Evolutionary conservation across 2,113 vertebrate genomes (phyloP).

Genomic region (human): GRCh38 chr18:59481501-59482000

Average conservation of each 20-base stretch:
- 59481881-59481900: neutral
- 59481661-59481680: neutral
- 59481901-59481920: neutral
- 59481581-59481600: neutral
- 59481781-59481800: neutral
- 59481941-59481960: too few relatives aligned
- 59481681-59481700: neutral
- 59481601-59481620: neutral
- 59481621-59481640: neutral
- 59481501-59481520: neutral
- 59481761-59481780: neutral
- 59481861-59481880: neutral
- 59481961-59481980: too few relatives aligned
- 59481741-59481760: neutral
- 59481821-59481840: neutral
- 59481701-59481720: neutral
- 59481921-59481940: too few relatives aligned
- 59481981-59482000: too few relatives aligned
- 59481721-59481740: neutral
- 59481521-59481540: neutral
- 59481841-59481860: neutral
- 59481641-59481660: neutral
- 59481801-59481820: neutral
- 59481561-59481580: neutral
- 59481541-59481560: neutral